A percentile compares a stretch with the other conserved stretches of the same genome.
Conservation (phyloP, 2,113 vertebrate genomes). For the Serilophus lunatus region DNA sequence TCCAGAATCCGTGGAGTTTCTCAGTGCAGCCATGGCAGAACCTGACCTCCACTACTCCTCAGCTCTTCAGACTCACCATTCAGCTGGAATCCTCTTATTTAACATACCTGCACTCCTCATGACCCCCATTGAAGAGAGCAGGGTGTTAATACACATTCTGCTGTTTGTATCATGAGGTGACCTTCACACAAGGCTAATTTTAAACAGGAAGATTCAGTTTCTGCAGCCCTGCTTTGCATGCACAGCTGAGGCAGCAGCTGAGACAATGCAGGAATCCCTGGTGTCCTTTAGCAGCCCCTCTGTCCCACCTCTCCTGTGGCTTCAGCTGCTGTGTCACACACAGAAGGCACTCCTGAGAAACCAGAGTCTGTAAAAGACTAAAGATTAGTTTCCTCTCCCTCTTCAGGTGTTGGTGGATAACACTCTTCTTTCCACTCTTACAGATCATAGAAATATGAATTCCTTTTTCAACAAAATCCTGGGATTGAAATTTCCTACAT, state of each 20-base stretch:
- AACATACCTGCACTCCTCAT: not conserved
- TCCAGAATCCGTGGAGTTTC: not conserved
- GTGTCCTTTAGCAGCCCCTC: not conserved
- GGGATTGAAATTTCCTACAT: not conserved
- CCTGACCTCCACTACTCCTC: not conserved
- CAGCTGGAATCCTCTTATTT: not conserved
- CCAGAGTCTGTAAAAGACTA: not conserved
- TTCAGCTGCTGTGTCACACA: conserved; percentile 47
- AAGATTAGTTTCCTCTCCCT: not conserved
- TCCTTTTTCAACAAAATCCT: not conserved
- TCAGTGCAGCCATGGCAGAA: not conserved
- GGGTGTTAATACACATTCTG: not conserved
- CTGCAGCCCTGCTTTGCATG: not conserved
- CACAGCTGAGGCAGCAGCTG: conserved; percentile 58
- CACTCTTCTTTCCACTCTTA: not conserved
- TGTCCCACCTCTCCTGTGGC: not conserved
- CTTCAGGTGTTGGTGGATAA: not conserved
- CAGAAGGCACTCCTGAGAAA: not conserved
- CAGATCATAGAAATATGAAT: not conserved
- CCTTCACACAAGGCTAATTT: not conserved
- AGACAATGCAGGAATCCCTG: conserved; percentile 8
- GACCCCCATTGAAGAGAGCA: not conserved
- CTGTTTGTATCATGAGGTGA: not conserved
- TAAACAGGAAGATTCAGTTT: conserved; percentile 32
- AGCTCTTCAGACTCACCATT: not conserved